Evolutionary conservation across 1,140 invertebrate species (phyloP), one percentile per base, ranked within the genome.

Genomic region (Chironomus tepperi): DNA sequence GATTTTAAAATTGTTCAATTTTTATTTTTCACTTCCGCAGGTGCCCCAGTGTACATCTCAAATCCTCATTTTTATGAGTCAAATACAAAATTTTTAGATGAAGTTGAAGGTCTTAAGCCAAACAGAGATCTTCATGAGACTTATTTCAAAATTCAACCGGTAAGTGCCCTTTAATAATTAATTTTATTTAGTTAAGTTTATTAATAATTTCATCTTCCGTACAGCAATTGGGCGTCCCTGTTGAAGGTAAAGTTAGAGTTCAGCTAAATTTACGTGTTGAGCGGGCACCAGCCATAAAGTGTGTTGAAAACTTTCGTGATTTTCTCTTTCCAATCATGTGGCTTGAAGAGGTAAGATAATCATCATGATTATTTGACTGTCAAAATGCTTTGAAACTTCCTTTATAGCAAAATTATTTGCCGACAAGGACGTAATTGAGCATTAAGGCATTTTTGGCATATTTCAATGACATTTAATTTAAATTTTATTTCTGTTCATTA

Each of bases 31-130:
- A 34, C 43, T 74, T 16, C 74, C 47, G 8, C 79, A 94, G 92
- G 91, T 81, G 92, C 93, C 10, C 93, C 94, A 0, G 89, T 96
- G 1, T 93, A 92, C 77, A 80, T 95, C 7, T 96, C 93, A 0
- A 94, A 91, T 81, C 94, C 94, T 6, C 94, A 97, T 81, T 97
- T 95, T 82, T 92, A 90, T 76, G 87, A 94, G 77, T 91, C 91
- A 0, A 91, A 96, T 83, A 88, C 89, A 0, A 84, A 84, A 57
- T 86, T 96, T 0, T 79, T 90, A 1, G 84, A 90, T 8, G 83
- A 86, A 0, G 88, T 96, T 5, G 88, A 89, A 75, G 94, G 94
- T 8, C 81, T 97, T 0, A 86, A 86, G 5, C 93, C 93, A 0
- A 82, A 89, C 12, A 83, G 86, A 75, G 85, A 90, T 76, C 84